Base-by-base conservation (phyloP, 2,797 vertebrate species). In the Manis javanica region DNA sequence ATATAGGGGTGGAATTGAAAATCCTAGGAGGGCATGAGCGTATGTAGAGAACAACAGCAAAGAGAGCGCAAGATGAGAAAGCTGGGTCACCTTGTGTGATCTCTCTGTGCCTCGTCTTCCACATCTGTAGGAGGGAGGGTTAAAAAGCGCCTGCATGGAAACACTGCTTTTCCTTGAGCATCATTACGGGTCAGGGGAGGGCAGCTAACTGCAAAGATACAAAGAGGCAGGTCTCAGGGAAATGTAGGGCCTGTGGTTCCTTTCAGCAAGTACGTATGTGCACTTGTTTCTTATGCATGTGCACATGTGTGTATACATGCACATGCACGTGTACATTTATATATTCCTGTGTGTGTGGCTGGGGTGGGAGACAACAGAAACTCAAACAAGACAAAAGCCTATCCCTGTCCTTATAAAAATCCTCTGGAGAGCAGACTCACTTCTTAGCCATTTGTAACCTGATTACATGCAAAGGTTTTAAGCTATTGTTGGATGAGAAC, bases 21-120 rank as follows among this genome's bases (percentile, higher is more conserved):
- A 26, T 55, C 46, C 63, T 3, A 9, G 13, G 29, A 78, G 9
- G 42, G 1, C 21, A 7, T 16, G 46, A 55, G 14, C n/a, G 16
- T 19, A 9, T 29, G 19, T 18, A 71, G 14, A 29, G 26, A 66
- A 71, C 39, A 23, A 59, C 7, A 26, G 11, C 29, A n/a, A 31
- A 46, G 10, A 74, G 49, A 31, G 49, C 16, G 16, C 37, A 31
- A 31, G 10, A 53, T 10, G 9, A 71, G 31, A 4, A 78, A 51
- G 6, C 49, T 51, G 23, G 18, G 29, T 21, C 37, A 29, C 19
- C 3, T 53, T 23, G 18, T 24, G 7, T 23, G 34, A 61, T 16
- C 21, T 86, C 4, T n/a, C 83, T 66, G n/a, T 83, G 31, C 7
- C 57, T 97, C 51, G 7, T 21, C 46, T 97, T 88, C 37, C 11